Conservation (phyloP, 2,888 invertebrate species). For the Aelia acuminata region DNA sequence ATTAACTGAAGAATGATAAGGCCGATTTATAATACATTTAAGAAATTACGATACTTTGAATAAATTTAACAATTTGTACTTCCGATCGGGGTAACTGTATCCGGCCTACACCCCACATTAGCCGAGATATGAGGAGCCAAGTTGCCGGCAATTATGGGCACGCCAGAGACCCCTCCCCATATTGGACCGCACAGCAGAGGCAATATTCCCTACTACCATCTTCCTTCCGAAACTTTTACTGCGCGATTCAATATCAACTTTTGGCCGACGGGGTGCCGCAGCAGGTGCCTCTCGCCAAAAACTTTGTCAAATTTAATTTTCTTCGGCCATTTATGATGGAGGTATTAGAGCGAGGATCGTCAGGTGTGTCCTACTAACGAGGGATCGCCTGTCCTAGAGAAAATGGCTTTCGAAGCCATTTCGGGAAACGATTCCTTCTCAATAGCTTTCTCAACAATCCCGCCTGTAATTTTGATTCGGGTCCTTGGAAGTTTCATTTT, state of each 20-base stretch:
- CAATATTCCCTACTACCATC: background rate
- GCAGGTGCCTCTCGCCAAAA: constrained; percentile 13
- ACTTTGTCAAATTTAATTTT: constrained; percentile 42
- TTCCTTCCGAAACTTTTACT: constrained; percentile 5
- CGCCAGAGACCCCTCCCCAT: background rate
- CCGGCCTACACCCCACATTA: background rate
- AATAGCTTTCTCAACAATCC: background rate
- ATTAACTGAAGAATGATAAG: no score
- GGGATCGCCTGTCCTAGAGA: background rate
- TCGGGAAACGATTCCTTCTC: background rate
- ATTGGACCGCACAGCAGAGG: constrained; percentile 13
- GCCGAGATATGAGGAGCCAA: background rate
- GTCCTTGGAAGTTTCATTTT: background rate
- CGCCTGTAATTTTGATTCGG: background rate
- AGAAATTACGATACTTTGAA: no score
- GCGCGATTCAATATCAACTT: constrained; percentile 34
- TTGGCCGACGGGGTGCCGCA: background rate
- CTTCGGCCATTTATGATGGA: background rate
- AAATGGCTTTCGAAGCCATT: background rate
- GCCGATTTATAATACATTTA: no score
- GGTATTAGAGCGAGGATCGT: background rate
- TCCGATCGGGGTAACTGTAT: background rate
- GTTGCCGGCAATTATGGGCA: constrained; percentile 17
- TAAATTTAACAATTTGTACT: no score
- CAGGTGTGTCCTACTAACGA: constrained; percentile 11